phyloP scores from a whole-genome alignment of 2,888 invertebrate species.

The Junonia oenone region DNA sequence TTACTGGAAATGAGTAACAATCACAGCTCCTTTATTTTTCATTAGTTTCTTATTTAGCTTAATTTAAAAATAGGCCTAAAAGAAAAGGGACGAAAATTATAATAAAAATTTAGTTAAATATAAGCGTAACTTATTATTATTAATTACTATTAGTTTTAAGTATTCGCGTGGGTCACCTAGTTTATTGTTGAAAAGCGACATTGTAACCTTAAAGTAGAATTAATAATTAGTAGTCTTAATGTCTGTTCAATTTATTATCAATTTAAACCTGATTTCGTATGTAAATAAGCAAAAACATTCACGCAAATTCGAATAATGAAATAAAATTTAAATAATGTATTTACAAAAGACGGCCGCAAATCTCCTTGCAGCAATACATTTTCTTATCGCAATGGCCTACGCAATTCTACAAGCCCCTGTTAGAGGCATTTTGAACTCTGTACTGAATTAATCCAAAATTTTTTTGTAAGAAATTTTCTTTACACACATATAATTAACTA shows the following conservation, averaged over 20 bases:
- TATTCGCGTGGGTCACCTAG: too few relatives aligned
- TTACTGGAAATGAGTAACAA: too few relatives aligned
- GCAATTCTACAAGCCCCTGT: constrained; percentile 26
- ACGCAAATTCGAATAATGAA: constrained; percentile 13
- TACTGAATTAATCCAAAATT: constrained; percentile 9
- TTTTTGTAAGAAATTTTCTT: constrained; percentile 5
- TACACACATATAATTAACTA: neutral
- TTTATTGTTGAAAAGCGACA: too few relatives aligned
- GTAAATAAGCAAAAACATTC: constrained; percentile 14
- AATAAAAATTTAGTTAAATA: too few relatives aligned
- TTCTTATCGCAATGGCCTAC: constrained; percentile 27
- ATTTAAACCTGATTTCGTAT: neutral
- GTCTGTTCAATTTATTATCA: neutral
- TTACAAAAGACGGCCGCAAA: constrained; percentile 9
- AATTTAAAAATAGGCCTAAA: too few relatives aligned
- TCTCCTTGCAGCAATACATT: constrained; percentile 20
- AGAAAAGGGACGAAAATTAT: too few relatives aligned
- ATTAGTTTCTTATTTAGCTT: too few relatives aligned
- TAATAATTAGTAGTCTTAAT: neutral
- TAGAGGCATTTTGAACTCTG: constrained; percentile 11
- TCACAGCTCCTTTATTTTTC: too few relatives aligned
- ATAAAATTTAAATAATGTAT: constrained; percentile 23
- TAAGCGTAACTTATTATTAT: too few relatives aligned
- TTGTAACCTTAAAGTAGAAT: too few relatives aligned
- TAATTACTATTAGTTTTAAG: too few relatives aligned